Percentiles rank a stretch among this genome's conserved stretches.
phyloP scores from a whole-genome alignment of 2,113 vertebrate species.

The Pangasianodon hypophthalmus region DNA sequence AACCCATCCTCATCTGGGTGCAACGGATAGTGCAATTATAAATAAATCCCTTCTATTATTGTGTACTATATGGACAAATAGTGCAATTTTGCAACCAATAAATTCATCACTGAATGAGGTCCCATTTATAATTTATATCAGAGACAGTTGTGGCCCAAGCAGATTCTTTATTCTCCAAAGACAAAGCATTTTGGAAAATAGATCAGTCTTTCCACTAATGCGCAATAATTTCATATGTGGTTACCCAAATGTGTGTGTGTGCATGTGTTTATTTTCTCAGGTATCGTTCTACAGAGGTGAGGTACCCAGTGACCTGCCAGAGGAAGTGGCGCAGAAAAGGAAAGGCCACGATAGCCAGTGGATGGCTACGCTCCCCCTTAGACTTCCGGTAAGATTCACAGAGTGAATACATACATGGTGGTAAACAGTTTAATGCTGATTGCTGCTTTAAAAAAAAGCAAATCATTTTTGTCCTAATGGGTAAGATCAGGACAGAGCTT shows the following conservation, averaged over 20 bases:
- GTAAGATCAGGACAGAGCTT: no score
- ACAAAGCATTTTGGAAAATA: background rate
- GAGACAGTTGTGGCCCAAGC: background rate
- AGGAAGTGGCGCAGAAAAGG: conserved; percentile 81
- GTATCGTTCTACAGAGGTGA: conserved; percentile 95
- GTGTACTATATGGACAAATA: no score
- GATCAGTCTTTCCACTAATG: background rate
- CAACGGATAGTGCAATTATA: no score
- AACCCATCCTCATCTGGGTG: no score
- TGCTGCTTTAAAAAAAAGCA: background rate
- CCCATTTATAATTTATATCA: background rate
- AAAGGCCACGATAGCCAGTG: conserved; percentile 82
- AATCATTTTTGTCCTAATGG: background rate
- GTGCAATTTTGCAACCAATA: no score
- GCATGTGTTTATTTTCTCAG: conserved; percentile 66
- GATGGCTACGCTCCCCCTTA: conserved; percentile 91
- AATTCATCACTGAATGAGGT: no score
- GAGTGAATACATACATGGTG: conserved; percentile 19
- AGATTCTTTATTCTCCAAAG: background rate
- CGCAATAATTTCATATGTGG: background rate
- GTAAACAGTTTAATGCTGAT: background rate
- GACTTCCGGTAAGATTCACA: conserved; percentile 79
- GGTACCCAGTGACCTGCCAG: conserved; percentile 79
- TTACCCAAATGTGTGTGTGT: background rate
- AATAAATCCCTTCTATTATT: no score